Percentiles rank a stretch among this genome's conserved stretches.
Conservation (phyloP, 2,888 invertebrate genomes). For the Beris chalybata region DNA sequence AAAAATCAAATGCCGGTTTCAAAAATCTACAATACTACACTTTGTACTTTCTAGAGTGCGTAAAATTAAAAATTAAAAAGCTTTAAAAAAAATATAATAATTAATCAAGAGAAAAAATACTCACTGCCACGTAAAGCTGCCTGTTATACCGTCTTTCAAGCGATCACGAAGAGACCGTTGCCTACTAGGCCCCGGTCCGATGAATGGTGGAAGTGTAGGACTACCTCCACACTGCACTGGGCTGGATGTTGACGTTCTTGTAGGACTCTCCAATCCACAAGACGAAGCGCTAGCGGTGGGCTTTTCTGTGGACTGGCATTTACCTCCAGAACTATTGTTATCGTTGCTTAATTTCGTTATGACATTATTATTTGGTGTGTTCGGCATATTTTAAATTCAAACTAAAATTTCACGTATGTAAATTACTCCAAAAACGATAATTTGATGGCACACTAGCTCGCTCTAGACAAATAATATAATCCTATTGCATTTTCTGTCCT, state of each 20-base stretch:
- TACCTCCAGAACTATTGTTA: conserved; percentile 49
- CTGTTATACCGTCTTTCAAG: conserved; percentile 76
- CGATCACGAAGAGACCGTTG: conserved; percentile 78
- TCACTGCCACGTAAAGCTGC: conserved; percentile 82
- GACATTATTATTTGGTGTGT: conserved; percentile 11
- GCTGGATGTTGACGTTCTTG: conserved; percentile 16
- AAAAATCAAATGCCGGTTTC: not conserved
- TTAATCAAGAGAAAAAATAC: conserved; percentile 52
- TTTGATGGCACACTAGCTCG: conserved; percentile 6
- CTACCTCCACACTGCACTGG: conserved; percentile 43
- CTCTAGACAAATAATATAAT: no score
- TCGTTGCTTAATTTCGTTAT: conserved; percentile 47
- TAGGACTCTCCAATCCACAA: conserved; percentile 15
- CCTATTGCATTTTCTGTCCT: no score
- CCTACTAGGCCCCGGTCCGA: conserved; percentile 63
- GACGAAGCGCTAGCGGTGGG: conserved; percentile 16
- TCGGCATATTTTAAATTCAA: conserved; percentile 17
- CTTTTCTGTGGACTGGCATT: conserved; percentile 13
- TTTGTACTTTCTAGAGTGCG: not conserved
- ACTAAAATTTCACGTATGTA: conserved; percentile 4
- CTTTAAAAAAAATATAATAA: conserved; percentile 37
- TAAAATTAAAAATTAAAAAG: conserved; percentile 32
- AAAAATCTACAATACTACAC: no score
- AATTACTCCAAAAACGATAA: conserved; percentile 6
- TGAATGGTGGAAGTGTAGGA: conserved; percentile 51